phyloP scores from a whole-genome alignment of 1,140 invertebrate species.

The Drosophila miranda region DNA sequence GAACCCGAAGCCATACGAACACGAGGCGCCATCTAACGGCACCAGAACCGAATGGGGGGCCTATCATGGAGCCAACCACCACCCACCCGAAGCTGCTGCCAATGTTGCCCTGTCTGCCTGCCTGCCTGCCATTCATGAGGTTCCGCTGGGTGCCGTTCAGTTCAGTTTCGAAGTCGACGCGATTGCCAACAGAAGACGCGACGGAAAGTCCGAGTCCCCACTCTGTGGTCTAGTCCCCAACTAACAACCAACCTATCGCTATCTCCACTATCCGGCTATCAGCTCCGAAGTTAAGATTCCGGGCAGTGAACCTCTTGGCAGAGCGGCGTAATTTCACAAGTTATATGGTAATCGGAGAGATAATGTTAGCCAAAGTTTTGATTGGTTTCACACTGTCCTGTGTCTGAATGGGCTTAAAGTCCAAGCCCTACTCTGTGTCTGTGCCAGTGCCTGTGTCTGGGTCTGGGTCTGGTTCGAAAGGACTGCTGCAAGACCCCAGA shows the following conservation, averaged over 20 bases:
- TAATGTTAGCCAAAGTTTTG: too few relatives aligned
- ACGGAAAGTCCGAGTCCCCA: conserved; percentile 26
- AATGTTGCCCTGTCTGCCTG: conserved; percentile 23
- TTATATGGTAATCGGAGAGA: neutral
- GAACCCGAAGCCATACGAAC: conserved; percentile 34
- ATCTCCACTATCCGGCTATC: conserved; percentile 22
- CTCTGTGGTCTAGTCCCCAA: conserved; percentile 29
- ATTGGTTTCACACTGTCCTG: too few relatives aligned
- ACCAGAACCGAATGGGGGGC: conserved; percentile 11
- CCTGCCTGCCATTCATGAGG: conserved; percentile 40
- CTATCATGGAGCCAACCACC: too few relatives aligned
- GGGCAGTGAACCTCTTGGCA: conserved; percentile 29
- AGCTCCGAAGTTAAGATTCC: conserved; percentile 1
- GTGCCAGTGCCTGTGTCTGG: too few relatives aligned
- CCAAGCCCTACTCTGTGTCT: too few relatives aligned
- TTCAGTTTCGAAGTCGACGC: conserved; percentile 68
- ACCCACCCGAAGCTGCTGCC: conserved; percentile 61
- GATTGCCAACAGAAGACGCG: conserved; percentile 56
- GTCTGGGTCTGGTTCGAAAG: neutral
- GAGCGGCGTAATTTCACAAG: conserved; percentile 18
- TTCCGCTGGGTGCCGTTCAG: conserved; percentile 45
- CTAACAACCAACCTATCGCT: conserved; percentile 46
- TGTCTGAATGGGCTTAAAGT: too few relatives aligned
- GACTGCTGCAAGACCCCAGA: conserved; percentile 5
- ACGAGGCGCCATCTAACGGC: conserved; percentile 25